Evolutionary conservation across 2,113 vertebrate species (phyloP), one percentile per base, ranked within the genome.

Genomic region (Capreolus pygargus): DNA sequence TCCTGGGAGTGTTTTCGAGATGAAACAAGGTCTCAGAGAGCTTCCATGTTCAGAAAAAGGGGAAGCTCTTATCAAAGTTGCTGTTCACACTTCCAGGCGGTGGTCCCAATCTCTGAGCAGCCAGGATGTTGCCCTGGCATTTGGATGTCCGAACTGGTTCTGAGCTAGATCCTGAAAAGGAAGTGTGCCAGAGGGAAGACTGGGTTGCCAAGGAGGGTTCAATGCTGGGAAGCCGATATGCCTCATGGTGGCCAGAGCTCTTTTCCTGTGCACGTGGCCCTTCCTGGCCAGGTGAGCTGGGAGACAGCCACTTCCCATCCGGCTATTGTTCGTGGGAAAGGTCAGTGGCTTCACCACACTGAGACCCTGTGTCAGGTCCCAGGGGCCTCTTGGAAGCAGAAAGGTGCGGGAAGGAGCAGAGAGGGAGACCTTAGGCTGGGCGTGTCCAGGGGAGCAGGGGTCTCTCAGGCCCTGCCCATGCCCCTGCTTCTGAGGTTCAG

Each of bases 61-160:
- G 84, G 61, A 25, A 8, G 21, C 14, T 45, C 11, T 23, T 7
- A 45, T 23, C 21, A 1, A 5, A 0, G 3, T 54, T n/a, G 60
- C 36, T 60, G 4, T 55, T 16, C 27, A 14, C 17, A 45, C 8
- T 33, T 64, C 3, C 28, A 55, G 55, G 50, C 39, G 2, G 11
- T 2, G 60, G 36, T 60, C 89, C 52, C 0, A 6, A 4, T 43
- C 47, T 58, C 60, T 12, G 21, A 28, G 23, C 28, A 25, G 52
- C 43, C 6, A 5, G 27, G 19, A 0, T 1, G 50, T 5, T 14
- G 52, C 58, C 58, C 19, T 21, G 25, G 2, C 1, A 9, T 14
- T 54, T 30, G 10, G 13, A 50, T 13, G 6, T 7, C 2, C 0
- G 39, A 4, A 10, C 19, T 30, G 70, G 88, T 70, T 87, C 57